These are phyloP conservation scores for Callospermophilus lateralis DNA, from an alignment of 2,113 vertebrate species.

Conservation along the genomic window DNA sequence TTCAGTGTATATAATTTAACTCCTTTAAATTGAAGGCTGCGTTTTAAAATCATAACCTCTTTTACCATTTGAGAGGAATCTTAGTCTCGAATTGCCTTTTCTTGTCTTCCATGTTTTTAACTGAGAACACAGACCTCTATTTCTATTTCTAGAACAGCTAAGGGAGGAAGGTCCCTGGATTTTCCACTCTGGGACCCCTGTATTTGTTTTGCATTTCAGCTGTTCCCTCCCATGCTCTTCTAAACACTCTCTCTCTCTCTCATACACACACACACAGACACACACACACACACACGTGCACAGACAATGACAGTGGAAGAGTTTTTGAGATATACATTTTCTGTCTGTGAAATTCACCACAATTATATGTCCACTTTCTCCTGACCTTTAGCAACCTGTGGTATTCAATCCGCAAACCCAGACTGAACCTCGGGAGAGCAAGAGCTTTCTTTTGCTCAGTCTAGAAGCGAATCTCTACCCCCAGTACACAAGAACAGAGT, in stretches of 20 bases:
- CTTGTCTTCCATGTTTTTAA: slow-evolving; percentile 31
- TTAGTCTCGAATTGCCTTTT: slow-evolving; percentile 12
- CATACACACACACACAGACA: too few species aligned
- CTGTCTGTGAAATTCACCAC: slow-evolving; percentile 4
- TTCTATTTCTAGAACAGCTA: slow-evolving; percentile 10
- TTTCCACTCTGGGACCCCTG: background rate
- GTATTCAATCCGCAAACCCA: background rate
- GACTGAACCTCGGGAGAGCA: background rate
- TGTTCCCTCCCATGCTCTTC: background rate
- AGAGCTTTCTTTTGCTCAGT: background rate
- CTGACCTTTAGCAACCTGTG: background rate
- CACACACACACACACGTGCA: background rate
- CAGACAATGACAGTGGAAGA: background rate
- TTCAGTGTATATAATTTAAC: slow-evolving; percentile 30
- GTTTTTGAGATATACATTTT: background rate
- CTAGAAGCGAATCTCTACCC: background rate
- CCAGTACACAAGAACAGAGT: background rate
- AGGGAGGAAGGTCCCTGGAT: background rate
- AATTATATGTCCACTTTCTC: background rate
- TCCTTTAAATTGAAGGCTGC: slow-evolving; percentile 2
- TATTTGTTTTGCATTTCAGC: slow-evolving; percentile 10
- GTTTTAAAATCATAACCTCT: slow-evolving; percentile 56
- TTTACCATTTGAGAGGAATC: slow-evolving; percentile 36
- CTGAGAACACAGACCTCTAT: background rate
- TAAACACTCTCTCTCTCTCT: background rate